Conservation (phyloP, 2,888 invertebrate species). For the Odontocerum albicorne region DNA sequence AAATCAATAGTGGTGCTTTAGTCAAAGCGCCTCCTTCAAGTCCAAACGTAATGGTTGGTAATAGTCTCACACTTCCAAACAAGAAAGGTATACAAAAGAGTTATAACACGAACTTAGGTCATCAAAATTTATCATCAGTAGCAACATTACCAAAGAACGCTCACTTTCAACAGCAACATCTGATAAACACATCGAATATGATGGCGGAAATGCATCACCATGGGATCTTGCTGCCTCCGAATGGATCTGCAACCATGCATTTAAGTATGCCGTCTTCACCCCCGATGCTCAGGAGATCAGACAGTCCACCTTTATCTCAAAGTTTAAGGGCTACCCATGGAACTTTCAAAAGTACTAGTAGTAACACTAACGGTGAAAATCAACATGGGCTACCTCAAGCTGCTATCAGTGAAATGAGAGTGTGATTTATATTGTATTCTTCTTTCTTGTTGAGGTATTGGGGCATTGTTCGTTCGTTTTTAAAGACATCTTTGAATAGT, state of each 20-base stretch:
- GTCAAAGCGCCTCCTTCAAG: constrained; percentile 65
- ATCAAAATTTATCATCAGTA: constrained; percentile 52
- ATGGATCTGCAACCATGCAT: constrained; percentile 60
- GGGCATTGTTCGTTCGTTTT: too few relatives aligned
- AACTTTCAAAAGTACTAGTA: constrained; percentile 50
- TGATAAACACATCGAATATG: constrained; percentile 49
- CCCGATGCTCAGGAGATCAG: constrained; percentile 55
- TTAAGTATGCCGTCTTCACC: constrained; percentile 60
- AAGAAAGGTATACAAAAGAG: constrained; percentile 54
- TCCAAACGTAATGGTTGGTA: constrained; percentile 55
- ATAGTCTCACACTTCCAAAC: constrained; percentile 52
- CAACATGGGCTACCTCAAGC: constrained; percentile 72
- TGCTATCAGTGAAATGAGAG: constrained; percentile 87
- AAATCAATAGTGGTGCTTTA: constrained; percentile 46
- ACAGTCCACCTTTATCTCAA: constrained; percentile 52
- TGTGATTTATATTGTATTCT: too few relatives aligned
- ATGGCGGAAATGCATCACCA: constrained; percentile 61
- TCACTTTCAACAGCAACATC: constrained; percentile 44
- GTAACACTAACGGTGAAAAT: constrained; percentile 50
- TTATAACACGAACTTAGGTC: constrained; percentile 53
- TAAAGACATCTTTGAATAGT: too few relatives aligned
- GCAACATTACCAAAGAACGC: constrained; percentile 64
- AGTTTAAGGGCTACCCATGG: constrained; percentile 46
- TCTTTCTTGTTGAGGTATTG: not conserved
- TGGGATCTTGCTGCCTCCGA: constrained; percentile 61